Base-by-base conservation (phyloP, 1,140 invertebrate genomes). In the Maconellicoccus hirsutus region DNA sequence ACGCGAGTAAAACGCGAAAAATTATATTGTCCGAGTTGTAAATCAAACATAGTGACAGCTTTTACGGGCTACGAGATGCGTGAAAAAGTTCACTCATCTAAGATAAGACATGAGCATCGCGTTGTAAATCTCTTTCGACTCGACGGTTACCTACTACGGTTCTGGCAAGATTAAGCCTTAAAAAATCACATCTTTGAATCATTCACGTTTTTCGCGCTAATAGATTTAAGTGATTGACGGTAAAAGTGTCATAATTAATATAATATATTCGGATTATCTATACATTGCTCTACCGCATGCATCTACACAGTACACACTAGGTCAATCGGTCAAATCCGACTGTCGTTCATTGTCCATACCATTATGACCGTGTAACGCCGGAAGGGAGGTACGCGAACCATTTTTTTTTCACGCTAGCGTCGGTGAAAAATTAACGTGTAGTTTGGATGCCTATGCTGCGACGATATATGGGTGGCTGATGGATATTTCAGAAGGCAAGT, bases 21-120 rank as follows among this genome's bases (percentile, higher is more conserved):
- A 52, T 52, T 52, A 52, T 52, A 52, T 16, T 52, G 42, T 52
- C 42, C 42, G 42, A 14, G 42, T 52, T 52, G 42, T 52, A 52
- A 52, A 52, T 52, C 42, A 52, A 52, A 52, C 10, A 16, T 16
- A 14, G 42, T 52, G 42, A 52, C 42, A 52, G 42, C 42, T 52
- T 52, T 52, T 52, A 52, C 42, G 42, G 42, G 42, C n/a, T 33
- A 3, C n/a, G n/a, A 19, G 42, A 52, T 52, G 42, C 42, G 42
- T 52, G 42, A 52, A 52, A 52, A 52, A 52, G 42, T 52, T 52
- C 42, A 52, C n/a, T 14, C 12, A 52, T 52, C 42, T 52, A 16
- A 14, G 42, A 52, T 52, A 52, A 52, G 42, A 52, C 42, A 52
- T 52, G 42, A 52, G 42, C 42, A 52, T 52, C n/a, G 42, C 42